Evolutionary conservation across 2,113 vertebrate species (phyloP).

Genomic region (Gymnobelideus leadbeateri): DNA sequence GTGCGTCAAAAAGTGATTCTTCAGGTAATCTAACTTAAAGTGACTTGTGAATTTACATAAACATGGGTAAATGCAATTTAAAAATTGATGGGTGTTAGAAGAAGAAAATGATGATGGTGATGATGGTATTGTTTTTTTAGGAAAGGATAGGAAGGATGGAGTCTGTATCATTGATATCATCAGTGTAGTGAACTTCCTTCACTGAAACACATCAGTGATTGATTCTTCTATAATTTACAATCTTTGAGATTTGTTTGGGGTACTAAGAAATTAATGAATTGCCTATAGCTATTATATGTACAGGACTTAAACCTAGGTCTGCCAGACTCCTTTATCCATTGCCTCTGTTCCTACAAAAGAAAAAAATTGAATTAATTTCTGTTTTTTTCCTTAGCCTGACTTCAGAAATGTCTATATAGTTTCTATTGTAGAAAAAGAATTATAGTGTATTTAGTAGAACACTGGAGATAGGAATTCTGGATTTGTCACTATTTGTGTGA

Average conservation of each 20-base stretch:
- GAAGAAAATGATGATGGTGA: background rate
- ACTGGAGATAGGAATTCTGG: background rate
- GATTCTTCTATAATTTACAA: background rate
- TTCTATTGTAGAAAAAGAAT: background rate
- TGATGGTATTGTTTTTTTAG: background rate
- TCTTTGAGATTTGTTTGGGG: background rate
- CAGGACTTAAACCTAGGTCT: background rate
- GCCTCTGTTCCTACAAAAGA: background rate
- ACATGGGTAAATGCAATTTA: background rate
- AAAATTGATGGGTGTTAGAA: background rate
- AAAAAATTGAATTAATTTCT: background rate
- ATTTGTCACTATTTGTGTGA: background rate
- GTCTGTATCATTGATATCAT: background rate
- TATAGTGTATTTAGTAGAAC: background rate
- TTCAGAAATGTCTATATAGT: background rate
- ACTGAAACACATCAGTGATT: background rate
- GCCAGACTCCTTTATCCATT: background rate
- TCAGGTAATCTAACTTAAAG: slow-evolving; percentile 64
- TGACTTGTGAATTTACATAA: rapidly evolving
- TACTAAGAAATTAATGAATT: background rate
- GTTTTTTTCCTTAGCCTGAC: background rate
- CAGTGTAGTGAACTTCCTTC: background rate
- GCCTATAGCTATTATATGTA: background rate
- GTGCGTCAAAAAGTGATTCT: slow-evolving; percentile 16
- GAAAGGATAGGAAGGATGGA: background rate